Evolutionary conservation across 2,797 vertebrate species (phyloP).

Genomic region (Yasuhikotakia modesta): DNA sequence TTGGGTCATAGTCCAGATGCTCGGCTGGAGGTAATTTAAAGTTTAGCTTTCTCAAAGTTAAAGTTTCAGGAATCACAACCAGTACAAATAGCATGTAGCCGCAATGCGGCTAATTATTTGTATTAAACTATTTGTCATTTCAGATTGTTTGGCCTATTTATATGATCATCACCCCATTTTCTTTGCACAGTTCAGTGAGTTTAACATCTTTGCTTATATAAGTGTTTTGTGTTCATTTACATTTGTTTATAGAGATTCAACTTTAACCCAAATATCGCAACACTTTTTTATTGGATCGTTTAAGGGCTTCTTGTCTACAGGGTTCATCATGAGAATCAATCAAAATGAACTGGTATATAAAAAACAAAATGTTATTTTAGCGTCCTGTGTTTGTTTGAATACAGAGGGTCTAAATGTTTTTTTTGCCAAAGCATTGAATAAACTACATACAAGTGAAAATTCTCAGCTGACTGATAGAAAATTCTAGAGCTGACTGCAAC

Average conservation of each 20-base stretch:
- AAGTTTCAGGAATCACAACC: constrained; percentile 5
- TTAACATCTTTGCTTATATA: constrained; percentile 11
- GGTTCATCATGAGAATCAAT: constrained; percentile 1
- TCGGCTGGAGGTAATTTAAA: constrained; percentile 11
- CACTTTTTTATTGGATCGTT: constrained; percentile 24
- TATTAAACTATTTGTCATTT: not conserved
- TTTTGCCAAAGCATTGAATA: constrained; percentile 4
- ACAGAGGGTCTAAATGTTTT: constrained; percentile 1
- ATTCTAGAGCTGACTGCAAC: no score
- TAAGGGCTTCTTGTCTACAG: constrained; percentile 4
- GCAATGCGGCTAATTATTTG: not conserved
- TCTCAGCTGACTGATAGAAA: not conserved
- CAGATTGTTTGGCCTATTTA: not conserved
- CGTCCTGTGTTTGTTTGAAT: constrained; percentile 19
- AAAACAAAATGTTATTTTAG: constrained; percentile 43
- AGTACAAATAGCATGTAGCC: not conserved
- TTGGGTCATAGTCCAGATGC: constrained; percentile 43
- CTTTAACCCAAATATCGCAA: constrained; percentile 52
- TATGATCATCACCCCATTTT: not conserved
- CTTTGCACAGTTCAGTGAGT: not conserved
- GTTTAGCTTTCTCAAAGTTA: constrained; percentile 5
- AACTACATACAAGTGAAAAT: not conserved
- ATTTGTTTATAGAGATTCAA: constrained; percentile 39
- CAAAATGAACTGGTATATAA: constrained; percentile 15
- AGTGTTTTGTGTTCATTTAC: constrained; percentile 19